A percentile compares a stretch with the other conserved stretches of the same genome.
Evolutionary conservation across 2,888 invertebrate genomes (phyloP).

Genomic region (Galerucella nymphaeae): DNA sequence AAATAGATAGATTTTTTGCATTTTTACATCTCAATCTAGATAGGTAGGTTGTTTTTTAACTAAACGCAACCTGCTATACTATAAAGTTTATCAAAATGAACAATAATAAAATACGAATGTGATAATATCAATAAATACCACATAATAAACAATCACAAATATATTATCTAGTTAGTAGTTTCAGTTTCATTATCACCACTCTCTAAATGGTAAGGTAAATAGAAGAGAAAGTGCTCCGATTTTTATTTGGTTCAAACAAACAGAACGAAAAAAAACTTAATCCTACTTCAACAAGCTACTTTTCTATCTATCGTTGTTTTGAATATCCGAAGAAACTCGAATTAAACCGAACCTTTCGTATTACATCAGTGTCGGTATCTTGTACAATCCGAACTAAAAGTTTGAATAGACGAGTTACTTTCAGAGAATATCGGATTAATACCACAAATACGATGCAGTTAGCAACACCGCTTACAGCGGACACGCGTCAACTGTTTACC

Average conservation of each 20-base stretch:
- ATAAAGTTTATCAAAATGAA: no score
- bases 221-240: slow-evolving; percentile 31
- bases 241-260: slow-evolving; percentile 26
- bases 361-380: slow-evolving; percentile 17
- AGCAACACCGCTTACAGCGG: slow-evolving; percentile 7
- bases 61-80: no score
- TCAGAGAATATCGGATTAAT: background rate
- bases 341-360: background rate
- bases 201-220: background rate
- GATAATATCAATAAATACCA: slow-evolving; percentile 1
- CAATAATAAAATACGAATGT: background rate
- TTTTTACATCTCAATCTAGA: no score
- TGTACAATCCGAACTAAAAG: slow-evolving; percentile 11
- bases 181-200: slow-evolving; percentile 24
- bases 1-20: no score
- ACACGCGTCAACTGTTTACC: slow-evolving; percentile 45
- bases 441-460: background rate
- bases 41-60: no score
- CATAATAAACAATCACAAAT: slow-evolving; percentile 5
- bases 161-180: background rate
- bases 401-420: background rate
- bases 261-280: background rate
- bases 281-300: background rate
- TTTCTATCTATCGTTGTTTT: slow-evolving; percentile 2
- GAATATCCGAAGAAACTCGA: slow-evolving; percentile 2